Evolutionary conservation across 2,888 invertebrate species (phyloP).

Genomic region (Ferrisia virgata): DNA sequence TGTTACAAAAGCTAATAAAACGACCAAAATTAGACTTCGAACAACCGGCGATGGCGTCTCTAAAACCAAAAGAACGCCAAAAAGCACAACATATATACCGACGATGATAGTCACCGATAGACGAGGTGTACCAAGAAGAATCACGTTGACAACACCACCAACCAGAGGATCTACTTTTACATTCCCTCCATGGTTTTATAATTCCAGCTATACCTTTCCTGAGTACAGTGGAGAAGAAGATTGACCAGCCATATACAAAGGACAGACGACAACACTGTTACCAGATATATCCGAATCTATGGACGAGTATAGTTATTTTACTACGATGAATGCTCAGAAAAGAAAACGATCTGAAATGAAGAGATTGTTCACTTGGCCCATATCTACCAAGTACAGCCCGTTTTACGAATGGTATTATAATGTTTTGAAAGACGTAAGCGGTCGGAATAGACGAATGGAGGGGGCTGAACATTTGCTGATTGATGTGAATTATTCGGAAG

Average conservation of each 20-base stretch:
- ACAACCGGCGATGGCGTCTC: not conserved
- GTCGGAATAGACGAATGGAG: not conserved
- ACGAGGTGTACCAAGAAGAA: not conserved
- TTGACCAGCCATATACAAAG: not conserved
- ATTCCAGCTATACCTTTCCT: not conserved
- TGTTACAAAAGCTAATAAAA: not conserved
- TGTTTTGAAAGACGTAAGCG: not conserved
- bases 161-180: not conserved
- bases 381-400: not conserved
- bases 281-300: conserved; percentile 5
- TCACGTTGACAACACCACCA: not conserved
- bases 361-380: not conserved
- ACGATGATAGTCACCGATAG: not conserved
- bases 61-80: not conserved
- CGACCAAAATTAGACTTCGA: not conserved
- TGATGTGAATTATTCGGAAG: not conserved
- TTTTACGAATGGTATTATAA: conserved; percentile 17
- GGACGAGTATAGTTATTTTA: not conserved
- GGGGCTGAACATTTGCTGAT: not conserved
- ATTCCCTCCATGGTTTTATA: not conserved
- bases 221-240: not conserved
- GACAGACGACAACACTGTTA: not conserved
- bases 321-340: not conserved
- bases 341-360: not conserved
- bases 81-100: not conserved